Conservation (phyloP, 1,140 invertebrate species). For the Tetraneura akinire region DNA sequence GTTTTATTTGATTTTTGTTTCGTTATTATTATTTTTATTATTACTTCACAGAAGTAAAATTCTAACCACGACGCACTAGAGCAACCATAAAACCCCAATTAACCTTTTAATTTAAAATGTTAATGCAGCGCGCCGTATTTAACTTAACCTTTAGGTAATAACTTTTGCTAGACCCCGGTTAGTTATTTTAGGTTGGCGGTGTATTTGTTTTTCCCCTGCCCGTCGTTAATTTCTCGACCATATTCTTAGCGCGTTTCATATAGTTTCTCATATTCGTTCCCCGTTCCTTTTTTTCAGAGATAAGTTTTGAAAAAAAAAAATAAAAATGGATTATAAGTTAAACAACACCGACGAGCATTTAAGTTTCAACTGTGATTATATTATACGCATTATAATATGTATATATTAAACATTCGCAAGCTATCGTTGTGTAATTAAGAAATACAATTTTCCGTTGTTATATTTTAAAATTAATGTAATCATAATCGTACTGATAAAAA, state of each 20-base stretch:
- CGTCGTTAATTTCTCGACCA: constrained; percentile 26
- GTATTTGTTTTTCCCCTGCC: constrained; percentile 6
- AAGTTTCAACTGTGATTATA: constrained; percentile 13
- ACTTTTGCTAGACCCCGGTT: constrained; percentile 28
- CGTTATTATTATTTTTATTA: constrained; percentile 18
- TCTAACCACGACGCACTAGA: constrained; percentile 21
- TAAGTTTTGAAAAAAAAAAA: neutral
- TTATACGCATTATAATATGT: too few species aligned
- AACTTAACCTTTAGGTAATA: constrained; percentile 49
- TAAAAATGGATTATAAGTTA: constrained; percentile 31
- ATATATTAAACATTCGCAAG: too few species aligned
- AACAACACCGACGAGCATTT: neutral
- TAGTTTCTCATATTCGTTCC: neutral
- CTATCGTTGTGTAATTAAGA: neutral
- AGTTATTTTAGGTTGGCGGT: neutral
- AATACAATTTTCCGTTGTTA: too few species aligned
- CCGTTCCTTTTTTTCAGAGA: neutral
- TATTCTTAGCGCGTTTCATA: constrained; percentile 36
- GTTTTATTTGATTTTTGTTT: too few species aligned
- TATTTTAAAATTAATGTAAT: too few species aligned
- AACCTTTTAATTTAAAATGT: constrained; percentile 51
- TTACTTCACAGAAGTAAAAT: constrained; percentile 5
- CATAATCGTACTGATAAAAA: too few species aligned
- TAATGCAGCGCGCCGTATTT: constrained; percentile 37
- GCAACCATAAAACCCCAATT: constrained; percentile 48